Evolutionary conservation across 1,140 invertebrate species (phyloP).

Genomic region (Carposina sasakii): DNA sequence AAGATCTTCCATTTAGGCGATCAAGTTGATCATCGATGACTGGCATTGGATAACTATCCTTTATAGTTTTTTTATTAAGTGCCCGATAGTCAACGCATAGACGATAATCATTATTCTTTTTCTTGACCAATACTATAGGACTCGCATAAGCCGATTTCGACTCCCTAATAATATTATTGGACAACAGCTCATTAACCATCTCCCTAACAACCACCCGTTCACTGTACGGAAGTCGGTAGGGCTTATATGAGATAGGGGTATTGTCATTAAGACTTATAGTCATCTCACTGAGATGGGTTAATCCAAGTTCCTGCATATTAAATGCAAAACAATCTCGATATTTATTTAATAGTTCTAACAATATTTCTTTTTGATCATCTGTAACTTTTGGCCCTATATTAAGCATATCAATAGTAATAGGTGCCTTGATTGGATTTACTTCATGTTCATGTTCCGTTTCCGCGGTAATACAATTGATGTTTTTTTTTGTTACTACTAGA

Average conservation of each 20-base stretch:
- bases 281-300: slow-evolving; percentile 7
- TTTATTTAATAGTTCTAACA: slow-evolving; percentile 5
- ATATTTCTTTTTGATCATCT: background rate
- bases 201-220: slow-evolving; percentile 13
- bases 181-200: slow-evolving; percentile 16
- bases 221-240: slow-evolving; percentile 4
- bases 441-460: no score
- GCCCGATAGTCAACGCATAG: slow-evolving; percentile 11
- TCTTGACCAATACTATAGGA: slow-evolving; percentile 27
- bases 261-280: slow-evolving; percentile 4
- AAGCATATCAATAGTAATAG: slow-evolving; percentile 5
- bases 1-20: background rate
- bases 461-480: no score
- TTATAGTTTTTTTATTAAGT: slow-evolving; percentile 12
- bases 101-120: slow-evolving; percentile 8
- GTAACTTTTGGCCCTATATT: slow-evolving; percentile 2
- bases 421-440: no score
- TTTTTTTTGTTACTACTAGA: no score
- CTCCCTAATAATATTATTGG: slow-evolving; percentile 2
- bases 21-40: slow-evolving; percentile 8
- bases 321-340: slow-evolving; percentile 12
- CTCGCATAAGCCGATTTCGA: slow-evolving; percentile 17
- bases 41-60: slow-evolving; percentile 10
- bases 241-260: slow-evolving; percentile 2
- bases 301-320: background rate